Base-by-base conservation (phyloP, 2,888 invertebrate species). In the Eupithecia inturbata region DNA sequence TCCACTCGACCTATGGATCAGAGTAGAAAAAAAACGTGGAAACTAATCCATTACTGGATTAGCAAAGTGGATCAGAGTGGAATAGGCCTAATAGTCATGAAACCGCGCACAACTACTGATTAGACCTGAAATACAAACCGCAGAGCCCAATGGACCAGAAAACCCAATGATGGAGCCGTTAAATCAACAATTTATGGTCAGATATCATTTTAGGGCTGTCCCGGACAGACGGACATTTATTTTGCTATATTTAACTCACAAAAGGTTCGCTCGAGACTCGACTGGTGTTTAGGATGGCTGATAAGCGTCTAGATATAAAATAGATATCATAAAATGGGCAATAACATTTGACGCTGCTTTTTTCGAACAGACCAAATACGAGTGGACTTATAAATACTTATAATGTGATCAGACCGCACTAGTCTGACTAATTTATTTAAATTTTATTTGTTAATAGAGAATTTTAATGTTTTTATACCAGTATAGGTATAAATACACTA, bases 141-240 rank as follows among this genome's bases (percentile, higher is more conserved):
- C 62, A 62, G 12, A 36, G 31, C 14, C 28, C 45, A 64, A 39
- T 64, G 64, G 53, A 64, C 28, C 67, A 71, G 22, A 72, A 68
- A 68, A 68, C 53, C 31, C 26, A 63, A 68, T 72, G 68, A 63
- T 72, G 68, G 64, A 57, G 72, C 64, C 31, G 31, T 72, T 70
- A 67, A 36, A 67, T 67, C 19, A 49, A 31, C 62, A 70, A 73
- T 73, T 73, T 73, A 73, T 69, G 69, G 41, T 63, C 63, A 39
- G 63, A 72, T 68, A 71, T 71, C 68, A 63, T 68, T 68, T 73
- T 62, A 68, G 68, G 68, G 53, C 6, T 22, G 62, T 28, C 62
- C 66, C 39, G 57, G 22, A 57, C 57, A 26, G 12, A 57, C 57
- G 26, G 57, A 57, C 57, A 57, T 53, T 53, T 57, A 57, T 57